Conservation (phyloP, 1,140 invertebrate species). For the Chrysomallon squamiferum region DNA sequence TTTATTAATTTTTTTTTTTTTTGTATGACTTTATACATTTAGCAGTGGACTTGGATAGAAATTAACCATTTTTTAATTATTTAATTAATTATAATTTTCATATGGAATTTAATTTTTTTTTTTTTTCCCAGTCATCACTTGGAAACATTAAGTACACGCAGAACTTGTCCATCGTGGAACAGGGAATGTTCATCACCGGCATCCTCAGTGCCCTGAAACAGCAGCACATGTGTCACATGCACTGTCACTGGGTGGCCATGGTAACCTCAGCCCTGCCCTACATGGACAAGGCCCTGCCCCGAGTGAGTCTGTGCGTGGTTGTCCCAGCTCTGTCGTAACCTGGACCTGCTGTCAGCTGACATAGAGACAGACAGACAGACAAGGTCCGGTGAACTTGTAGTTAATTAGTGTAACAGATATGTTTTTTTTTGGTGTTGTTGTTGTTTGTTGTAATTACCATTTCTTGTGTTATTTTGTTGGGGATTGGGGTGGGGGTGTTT, state of each 20-base stretch:
- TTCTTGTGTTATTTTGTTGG: neutral
- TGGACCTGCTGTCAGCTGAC: conserved; percentile 70
- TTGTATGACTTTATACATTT: no score
- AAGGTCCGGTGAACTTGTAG: conserved; percentile 25
- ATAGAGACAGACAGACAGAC: conserved; percentile 31
- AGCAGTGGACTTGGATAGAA: no score
- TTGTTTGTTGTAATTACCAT: neutral
- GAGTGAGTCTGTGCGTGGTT: conserved; percentile 79
- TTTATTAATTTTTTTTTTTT: no score
- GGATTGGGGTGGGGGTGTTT: no score
- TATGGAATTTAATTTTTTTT: neutral
- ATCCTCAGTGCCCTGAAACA: conserved; percentile 78
- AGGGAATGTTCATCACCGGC: conserved; percentile 85
- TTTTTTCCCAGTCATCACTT: conserved; percentile 8
- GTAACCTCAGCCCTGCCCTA: conserved; percentile 80
- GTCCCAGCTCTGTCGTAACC: conserved; percentile 84
- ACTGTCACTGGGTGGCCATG: conserved; percentile 81
- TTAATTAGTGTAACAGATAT: no score
- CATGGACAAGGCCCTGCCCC: conserved; percentile 76
- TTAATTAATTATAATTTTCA: no score
- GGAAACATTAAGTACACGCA: conserved; percentile 19
- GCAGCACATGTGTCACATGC: conserved; percentile 68
- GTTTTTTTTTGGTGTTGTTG: neutral
- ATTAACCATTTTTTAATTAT: no score
- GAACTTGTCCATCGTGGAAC: conserved; percentile 62